Evolutionary conservation across 2,113 vertebrate species (phyloP).

Genomic region (Thermophis baileyi): DNA sequence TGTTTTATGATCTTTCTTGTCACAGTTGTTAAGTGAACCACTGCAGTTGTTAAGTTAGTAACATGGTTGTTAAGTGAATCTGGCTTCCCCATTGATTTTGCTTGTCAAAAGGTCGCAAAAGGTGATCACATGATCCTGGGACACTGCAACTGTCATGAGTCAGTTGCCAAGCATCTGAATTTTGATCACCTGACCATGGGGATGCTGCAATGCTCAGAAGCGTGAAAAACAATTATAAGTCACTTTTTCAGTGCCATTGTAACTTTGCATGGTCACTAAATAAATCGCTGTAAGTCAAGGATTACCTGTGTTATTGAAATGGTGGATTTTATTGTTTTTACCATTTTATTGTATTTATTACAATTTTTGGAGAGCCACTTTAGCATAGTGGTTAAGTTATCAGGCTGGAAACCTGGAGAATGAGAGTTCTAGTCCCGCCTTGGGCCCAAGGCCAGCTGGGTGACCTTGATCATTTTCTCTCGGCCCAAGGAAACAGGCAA

Average conservation of each 20-base stretch:
- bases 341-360: not conserved
- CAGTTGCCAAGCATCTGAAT: not conserved
- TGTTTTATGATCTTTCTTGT: not conserved
- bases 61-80: not conserved
- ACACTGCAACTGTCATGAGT: not conserved
- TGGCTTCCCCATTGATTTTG: not conserved
- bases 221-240: not conserved
- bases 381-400: not conserved
- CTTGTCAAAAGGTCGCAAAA: not conserved
- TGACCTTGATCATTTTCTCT: not conserved
- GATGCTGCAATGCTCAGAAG: not conserved
- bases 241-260: not conserved
- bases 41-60: not conserved
- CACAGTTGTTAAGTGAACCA: not conserved
- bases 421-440: not conserved
- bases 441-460: not conserved
- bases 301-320: not conserved
- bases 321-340: not conserved
- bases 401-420: not conserved
- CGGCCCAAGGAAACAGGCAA: not conserved
- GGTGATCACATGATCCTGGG: not conserved
- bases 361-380: not conserved
- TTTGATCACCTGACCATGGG: not conserved
- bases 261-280: not conserved
- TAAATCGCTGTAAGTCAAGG: not conserved